Evolutionary conservation across 92 coral and sea anemone genomes (phyloP).

Genomic region (Palythoa caribaeorum): DNA sequence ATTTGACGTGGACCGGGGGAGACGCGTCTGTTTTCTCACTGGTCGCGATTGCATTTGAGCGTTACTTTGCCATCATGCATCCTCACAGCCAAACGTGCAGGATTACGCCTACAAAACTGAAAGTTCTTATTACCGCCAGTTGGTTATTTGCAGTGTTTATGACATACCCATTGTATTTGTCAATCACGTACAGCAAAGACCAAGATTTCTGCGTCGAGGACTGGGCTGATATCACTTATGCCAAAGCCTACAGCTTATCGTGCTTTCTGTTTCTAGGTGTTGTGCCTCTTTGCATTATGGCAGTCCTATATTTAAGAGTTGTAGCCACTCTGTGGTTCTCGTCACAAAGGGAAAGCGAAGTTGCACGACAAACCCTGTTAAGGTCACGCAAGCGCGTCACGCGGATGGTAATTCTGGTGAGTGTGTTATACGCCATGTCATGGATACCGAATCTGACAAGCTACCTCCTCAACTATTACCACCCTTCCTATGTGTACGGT

Average conservation of each 20-base stretch:
- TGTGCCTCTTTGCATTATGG: conserved; percentile 44
- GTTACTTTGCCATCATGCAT: conserved; percentile 39
- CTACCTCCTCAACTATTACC: conserved; percentile 65
- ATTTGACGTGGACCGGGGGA: conserved; percentile 47
- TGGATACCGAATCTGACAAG: conserved; percentile 74
- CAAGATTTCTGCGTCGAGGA: conserved; percentile 35
- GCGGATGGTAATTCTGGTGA: conserved; percentile 72
- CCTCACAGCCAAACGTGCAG: conserved; percentile 25
- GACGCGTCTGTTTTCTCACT: conserved; percentile 45
- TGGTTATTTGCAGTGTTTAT: conserved; percentile 39
- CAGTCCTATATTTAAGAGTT: conserved; percentile 7
- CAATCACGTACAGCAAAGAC: conserved; percentile 31
- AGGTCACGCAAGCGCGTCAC: conserved; percentile 75
- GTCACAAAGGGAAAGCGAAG: not conserved
- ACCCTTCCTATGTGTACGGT: conserved; percentile 63
- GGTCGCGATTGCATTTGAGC: conserved; percentile 45
- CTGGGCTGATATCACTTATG: conserved; percentile 41
- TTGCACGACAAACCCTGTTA: conserved; percentile 54
- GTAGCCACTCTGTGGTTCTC: conserved; percentile 16
- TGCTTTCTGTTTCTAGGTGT: conserved; percentile 40
- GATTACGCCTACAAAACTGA: conserved; percentile 11
- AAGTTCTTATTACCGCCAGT: conserved; percentile 12
- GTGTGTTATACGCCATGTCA: conserved; percentile 66
- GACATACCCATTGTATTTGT: conserved; percentile 34
- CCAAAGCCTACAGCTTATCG: conserved; percentile 46